Percentiles rank a stretch among this genome's conserved stretches.
Evolutionary conservation across 2,113 vertebrate genomes (phyloP).

Genomic region (Nyctibius bracteatus): DNA sequence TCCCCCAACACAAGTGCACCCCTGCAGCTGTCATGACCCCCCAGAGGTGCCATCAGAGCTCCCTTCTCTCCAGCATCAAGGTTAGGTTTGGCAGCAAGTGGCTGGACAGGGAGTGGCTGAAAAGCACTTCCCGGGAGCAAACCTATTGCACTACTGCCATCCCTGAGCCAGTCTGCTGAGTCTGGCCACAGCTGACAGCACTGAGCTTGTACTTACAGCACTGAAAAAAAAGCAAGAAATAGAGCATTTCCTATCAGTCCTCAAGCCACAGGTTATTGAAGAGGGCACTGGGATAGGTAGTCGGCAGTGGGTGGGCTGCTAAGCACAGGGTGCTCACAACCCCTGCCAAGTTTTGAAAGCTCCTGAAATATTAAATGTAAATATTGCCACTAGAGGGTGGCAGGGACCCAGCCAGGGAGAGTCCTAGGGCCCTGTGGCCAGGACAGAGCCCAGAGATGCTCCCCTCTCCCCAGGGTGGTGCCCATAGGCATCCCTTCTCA

Average conservation of each 20-base stretch:
- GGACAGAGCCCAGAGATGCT: neutral
- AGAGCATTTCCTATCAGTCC: neutral
- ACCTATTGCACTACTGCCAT: fast-evolving
- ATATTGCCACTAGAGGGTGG: constrained; percentile 55
- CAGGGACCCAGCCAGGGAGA: neutral
- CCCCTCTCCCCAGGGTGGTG: neutral
- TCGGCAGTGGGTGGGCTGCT: neutral
- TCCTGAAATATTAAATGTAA: neutral
- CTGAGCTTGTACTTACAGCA: neutral
- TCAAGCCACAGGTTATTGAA: neutral
- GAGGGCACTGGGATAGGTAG: neutral
- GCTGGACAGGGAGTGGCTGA: neutral
- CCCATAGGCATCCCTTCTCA: neutral
- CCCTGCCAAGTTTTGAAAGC: neutral
- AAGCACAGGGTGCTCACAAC: neutral
- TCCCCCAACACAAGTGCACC: neutral
- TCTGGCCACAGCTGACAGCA: neutral
- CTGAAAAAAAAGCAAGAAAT: neutral
- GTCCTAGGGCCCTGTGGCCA: neutral
- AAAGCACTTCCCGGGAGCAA: neutral
- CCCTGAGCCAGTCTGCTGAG: neutral
- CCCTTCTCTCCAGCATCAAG: neutral
- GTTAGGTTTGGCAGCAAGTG: neutral
- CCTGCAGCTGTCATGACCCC: neutral
- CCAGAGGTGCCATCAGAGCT: neutral